Evolutionary conservation across 1,140 invertebrate species (phyloP), one percentile per base, ranked within the genome.

Genomic region (Brachionus paranguensis): DNA sequence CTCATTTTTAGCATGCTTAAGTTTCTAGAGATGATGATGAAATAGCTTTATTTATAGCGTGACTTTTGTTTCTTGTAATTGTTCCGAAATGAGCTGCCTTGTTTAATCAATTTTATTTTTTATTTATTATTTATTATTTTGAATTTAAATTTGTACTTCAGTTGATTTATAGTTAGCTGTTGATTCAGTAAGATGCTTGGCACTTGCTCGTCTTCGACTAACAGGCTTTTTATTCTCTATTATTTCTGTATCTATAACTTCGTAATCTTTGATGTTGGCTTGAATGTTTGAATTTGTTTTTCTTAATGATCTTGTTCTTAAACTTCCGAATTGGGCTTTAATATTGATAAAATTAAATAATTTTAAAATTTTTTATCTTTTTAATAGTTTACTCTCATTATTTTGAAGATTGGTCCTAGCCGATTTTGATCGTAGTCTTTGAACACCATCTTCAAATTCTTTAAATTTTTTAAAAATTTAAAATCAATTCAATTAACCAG

Each of bases 51-150:
- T 6, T 5, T 12, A 24, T 50, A 11, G 12, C 14, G 45, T 72
- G 45, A 29, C 11, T 29, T 50, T 76, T 76, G 47, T 45, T 47
- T 76, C 72, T 81, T 43, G 78, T 81, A 14, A 81, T 37, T 11
- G 78, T 81, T 8, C 78, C 78, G 29, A 37, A 81, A 68, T 81
- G 78, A 45, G 53, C 8, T 41, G 78, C 50, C 76, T 79, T 79
- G 24, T 50, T 33, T 41, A 64, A 60, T 78, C 8, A 47, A 20
- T 60, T 53, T 79, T 33, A 53, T 53, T 55, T 37, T 53, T 53
- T 33, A n/a, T 17, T 55, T 33, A 53, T n/a, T 7, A 12, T 55
- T n/a, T 17, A 17, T 27, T 79, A n/a, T 11, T 50, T n/a, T 29
- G 20, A 27, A 33, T 27, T 50, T 27, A 64, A 55, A 79, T 79